Evolutionary conservation across 1,140 invertebrate species (phyloP).

Genomic region (Asbolus verrucosus): DNA sequence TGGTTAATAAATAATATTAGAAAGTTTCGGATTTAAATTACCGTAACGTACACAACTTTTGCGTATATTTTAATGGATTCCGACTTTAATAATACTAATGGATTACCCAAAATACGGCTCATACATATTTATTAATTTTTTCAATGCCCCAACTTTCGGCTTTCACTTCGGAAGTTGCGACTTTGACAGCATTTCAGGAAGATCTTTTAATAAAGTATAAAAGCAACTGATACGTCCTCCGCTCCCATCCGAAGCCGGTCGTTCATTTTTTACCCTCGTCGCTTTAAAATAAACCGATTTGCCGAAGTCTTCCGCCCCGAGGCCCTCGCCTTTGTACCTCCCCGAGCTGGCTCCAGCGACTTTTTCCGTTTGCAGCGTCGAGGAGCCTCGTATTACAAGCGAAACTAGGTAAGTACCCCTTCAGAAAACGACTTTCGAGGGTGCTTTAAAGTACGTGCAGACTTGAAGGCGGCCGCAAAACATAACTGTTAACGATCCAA

Average conservation of each 20-base stretch:
- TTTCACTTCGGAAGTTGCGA: conserved; percentile 15
- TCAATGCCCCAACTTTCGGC: conserved; percentile 18
- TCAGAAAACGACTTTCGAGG: conserved; percentile 17
- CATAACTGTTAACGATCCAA: too few relatives aligned
- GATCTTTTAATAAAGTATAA: conserved; percentile 27
- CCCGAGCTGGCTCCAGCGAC: too few relatives aligned
- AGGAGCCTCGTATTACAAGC: too few relatives aligned
- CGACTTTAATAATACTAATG: conserved; percentile 21
- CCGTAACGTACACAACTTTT: background rate
- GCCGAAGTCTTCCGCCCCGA: too few relatives aligned
- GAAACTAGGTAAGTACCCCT: conserved; percentile 4
- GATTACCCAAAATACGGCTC: conserved; percentile 17
- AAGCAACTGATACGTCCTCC: background rate
- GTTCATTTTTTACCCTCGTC: too few relatives aligned
- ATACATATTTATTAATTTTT: conserved; percentile 33
- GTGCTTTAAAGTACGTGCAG: conserved; percentile 3
- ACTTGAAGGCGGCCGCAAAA: background rate
- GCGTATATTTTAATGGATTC: conserved; percentile 16
- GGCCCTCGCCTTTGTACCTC: too few relatives aligned
- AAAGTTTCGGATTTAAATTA: too few relatives aligned
- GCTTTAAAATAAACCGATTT: too few relatives aligned
- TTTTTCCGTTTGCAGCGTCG: too few relatives aligned
- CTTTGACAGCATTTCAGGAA: conserved; percentile 1
- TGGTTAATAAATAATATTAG: too few relatives aligned
- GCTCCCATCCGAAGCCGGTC: background rate